Conservation (phyloP, 2,888 invertebrate species). For the Formica aserva region DNA sequence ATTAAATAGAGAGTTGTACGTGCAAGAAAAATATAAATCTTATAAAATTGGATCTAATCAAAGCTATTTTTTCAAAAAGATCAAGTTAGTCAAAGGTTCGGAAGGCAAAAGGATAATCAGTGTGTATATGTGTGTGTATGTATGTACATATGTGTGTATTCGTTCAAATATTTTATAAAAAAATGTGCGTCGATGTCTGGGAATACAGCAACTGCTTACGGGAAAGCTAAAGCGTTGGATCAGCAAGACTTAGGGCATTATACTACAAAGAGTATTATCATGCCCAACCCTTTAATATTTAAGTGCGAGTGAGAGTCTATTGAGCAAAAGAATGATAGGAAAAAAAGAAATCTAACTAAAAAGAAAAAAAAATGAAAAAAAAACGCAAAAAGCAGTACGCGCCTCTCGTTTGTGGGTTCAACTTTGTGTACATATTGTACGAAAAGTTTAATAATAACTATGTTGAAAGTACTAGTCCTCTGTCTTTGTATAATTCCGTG, state of each 20-base stretch:
- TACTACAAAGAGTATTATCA: conserved; percentile 85
- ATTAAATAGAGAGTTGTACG: not conserved
- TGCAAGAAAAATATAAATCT: not conserved
- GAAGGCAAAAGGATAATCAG: not conserved
- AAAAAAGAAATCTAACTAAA: conserved; percentile 67
- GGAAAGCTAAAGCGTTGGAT: conserved; percentile 84
- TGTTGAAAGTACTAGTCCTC: conserved; percentile 85
- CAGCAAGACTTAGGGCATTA: conserved; percentile 86
- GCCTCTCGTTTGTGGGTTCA: conserved; percentile 85
- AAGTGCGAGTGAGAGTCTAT: conserved; percentile 85
- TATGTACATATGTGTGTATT: conserved; percentile 51
- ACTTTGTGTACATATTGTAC: conserved; percentile 85
- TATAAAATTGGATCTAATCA: not conserved
- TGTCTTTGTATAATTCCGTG: conserved; percentile 83
- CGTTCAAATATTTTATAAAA: conserved; percentile 64
- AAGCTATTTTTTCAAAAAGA: not conserved
- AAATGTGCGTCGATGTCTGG: conserved; percentile 81
- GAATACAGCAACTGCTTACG: conserved; percentile 83
- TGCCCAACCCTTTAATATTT: conserved; percentile 86
- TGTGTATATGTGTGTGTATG: not conserved
- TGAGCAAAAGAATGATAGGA: conserved; percentile 76
- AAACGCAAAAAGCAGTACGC: conserved; percentile 64
- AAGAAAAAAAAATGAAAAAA: conserved; percentile 65
- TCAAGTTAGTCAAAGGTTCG: conserved; percentile 9
- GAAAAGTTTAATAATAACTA: conserved; percentile 83